Percentiles rank a stretch among this genome's conserved stretches.
These are phyloP conservation scores for Puffinus mauretanicus DNA, from an alignment of 2,113 vertebrate genomes.

Conservation along the genomic window DNA sequence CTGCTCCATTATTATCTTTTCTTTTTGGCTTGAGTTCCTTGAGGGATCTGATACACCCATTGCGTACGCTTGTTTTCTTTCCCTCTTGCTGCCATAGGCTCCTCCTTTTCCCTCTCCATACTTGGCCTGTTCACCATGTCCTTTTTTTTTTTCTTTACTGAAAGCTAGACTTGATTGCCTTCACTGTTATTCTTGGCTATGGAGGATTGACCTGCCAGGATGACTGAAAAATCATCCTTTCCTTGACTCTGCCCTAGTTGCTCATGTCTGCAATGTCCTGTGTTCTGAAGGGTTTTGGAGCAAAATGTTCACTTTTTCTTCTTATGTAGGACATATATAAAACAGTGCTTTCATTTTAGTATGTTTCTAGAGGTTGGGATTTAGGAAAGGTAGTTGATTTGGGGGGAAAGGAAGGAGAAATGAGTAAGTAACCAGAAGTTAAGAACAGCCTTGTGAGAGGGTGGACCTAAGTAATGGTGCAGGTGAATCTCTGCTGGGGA, in stretches of 20 bases:
- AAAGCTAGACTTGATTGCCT: not conserved
- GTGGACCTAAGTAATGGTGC: not conserved
- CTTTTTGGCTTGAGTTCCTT: not conserved
- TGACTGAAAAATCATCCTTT: not conserved
- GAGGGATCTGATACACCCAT: not conserved
- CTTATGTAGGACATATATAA: not conserved
- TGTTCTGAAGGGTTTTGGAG: not conserved
- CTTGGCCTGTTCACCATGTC: not conserved
- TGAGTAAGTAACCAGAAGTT: not conserved
- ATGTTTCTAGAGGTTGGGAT: not conserved
- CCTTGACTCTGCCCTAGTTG: not conserved
- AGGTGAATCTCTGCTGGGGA: not conserved
- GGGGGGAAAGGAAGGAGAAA: not conserved
- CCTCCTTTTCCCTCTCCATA: not conserved
- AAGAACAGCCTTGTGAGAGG: not conserved
- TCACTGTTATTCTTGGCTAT: not conserved
- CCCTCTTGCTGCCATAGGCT: not conserved
- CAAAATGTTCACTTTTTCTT: not conserved
- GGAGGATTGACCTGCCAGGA: not conserved
- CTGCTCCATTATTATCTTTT: not conserved
- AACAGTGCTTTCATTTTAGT: not conserved
- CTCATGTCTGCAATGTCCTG: not conserved
- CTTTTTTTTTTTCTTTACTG: not conserved
- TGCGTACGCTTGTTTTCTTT: not conserved
- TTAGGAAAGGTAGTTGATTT: not conserved